Conservation (phyloP, 2,888 invertebrate species). For the Petrolisthes cinctipes region DNA sequence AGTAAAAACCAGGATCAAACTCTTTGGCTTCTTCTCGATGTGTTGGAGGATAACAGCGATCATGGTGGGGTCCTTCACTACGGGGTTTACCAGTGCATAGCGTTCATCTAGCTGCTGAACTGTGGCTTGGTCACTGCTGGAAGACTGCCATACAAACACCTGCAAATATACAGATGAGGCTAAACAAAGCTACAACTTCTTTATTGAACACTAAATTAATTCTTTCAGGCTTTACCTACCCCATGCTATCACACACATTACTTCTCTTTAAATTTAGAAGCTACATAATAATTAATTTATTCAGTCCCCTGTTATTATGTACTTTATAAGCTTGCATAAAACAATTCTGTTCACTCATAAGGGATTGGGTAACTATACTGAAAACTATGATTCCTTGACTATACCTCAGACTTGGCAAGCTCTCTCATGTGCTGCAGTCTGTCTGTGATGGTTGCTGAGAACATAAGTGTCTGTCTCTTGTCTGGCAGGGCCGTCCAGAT, state of each 20-base stretch:
- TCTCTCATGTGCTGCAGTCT: slow-evolving; percentile 79
- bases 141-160: slow-evolving; percentile 55
- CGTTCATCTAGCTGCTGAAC: slow-evolving; percentile 91
- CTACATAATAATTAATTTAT: no score
- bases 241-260: slow-evolving; percentile 1
- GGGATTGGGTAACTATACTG: no score
- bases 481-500: slow-evolving; percentile 84
- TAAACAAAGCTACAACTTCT: not conserved
- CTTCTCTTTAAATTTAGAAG: no score
- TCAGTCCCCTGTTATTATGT: no score
- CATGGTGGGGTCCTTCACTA: slow-evolving; percentile 92
- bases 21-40: slow-evolving; percentile 78
- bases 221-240: not conserved
- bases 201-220: not conserved
- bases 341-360: no score
- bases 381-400: slow-evolving; percentile 54
- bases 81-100: slow-evolving; percentile 90
- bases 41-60: slow-evolving; percentile 86
- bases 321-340: no score
- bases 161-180: not conserved
- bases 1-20: slow-evolving; percentile 93
- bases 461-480: slow-evolving; percentile 87
- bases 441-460: slow-evolving; percentile 96
- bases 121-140: slow-evolving; percentile 79
- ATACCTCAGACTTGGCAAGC: slow-evolving; percentile 77